phyloP scores from a whole-genome alignment of 2,797 vertebrate genomes.

The Alauda arvensis region DNA sequence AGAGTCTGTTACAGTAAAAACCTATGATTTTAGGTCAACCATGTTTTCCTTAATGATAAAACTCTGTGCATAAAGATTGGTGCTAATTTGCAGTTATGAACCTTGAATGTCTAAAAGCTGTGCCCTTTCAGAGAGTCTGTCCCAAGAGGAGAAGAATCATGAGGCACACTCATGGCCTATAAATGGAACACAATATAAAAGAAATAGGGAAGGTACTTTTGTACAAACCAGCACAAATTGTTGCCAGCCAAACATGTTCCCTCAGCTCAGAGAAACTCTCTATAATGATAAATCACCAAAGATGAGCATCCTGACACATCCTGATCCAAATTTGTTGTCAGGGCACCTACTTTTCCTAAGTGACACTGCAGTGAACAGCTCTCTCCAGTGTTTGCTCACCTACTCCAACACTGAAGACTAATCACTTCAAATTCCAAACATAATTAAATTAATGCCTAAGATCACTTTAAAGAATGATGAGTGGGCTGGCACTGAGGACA shows the following conservation, averaged over 20 bases:
- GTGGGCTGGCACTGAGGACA: rapidly evolving
- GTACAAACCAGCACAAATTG: background rate
- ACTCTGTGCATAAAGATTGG: background rate
- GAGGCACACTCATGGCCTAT: background rate
- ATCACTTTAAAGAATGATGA: rapidly evolving
- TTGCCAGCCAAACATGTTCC: background rate
- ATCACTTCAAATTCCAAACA: background rate
- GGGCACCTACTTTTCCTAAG: background rate
- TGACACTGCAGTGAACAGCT: background rate
- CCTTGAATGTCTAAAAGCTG: background rate
- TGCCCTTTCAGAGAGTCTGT: background rate
- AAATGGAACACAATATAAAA: background rate
- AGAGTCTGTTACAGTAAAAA: background rate
- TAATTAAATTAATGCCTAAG: background rate
- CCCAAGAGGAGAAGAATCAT: background rate
- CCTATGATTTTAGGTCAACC: background rate
- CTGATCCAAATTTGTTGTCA: background rate
- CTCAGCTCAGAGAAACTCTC: background rate
- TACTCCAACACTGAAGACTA: background rate
- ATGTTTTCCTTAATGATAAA: background rate
- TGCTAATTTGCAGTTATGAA: background rate
- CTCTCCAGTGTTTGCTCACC: background rate
- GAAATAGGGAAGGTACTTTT: background rate
- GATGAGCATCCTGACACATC: background rate
- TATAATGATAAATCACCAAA: background rate